A percentile compares a stretch with the other conserved stretches of the same genome.
These are phyloP conservation scores for Manis pentadactyla DNA, from an alignment of 2,797 vertebrate genomes.

Conservation along the genomic window DNA sequence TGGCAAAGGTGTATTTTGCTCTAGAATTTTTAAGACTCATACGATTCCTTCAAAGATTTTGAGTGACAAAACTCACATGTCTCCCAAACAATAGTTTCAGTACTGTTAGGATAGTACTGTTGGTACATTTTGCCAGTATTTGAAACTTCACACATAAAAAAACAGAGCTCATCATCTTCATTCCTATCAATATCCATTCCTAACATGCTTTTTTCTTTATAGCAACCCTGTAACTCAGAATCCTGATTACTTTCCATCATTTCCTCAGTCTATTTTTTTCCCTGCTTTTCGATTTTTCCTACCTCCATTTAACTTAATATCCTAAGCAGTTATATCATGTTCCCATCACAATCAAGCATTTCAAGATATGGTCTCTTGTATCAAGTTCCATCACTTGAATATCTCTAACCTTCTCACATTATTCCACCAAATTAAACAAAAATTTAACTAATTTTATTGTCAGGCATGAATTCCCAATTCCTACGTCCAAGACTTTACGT, in stretches of 20 bases:
- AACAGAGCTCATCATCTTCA: neutral
- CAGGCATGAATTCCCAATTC: conserved; percentile 9
- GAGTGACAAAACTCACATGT: neutral
- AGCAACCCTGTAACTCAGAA: neutral
- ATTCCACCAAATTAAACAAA: conserved; percentile 22
- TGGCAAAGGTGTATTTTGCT: neutral
- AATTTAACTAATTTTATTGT: conserved; percentile 32
- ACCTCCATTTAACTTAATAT: neutral
- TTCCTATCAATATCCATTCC: neutral
- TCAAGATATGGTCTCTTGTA: neutral
- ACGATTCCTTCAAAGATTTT: neutral
- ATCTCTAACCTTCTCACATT: conserved; percentile 21
- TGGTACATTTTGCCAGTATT: conserved; percentile 4
- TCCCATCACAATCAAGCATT: neutral
- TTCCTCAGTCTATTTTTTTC: neutral
- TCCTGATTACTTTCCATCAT: neutral
- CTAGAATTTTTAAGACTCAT: neutral
- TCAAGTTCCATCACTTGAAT: neutral
- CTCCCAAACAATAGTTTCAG: neutral
- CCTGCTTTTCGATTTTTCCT: neutral
- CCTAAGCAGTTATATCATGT: neutral
- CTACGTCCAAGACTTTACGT: neutral
- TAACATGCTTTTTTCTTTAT: neutral
- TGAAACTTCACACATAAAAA: conserved; percentile 27
- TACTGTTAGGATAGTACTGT: neutral